A percentile compares a stretch with the other conserved stretches of the same genome.
These are phyloP conservation scores for Rhabdornis inornatus DNA, from an alignment of 2,113 vertebrate genomes.

Conservation along the genomic window DNA sequence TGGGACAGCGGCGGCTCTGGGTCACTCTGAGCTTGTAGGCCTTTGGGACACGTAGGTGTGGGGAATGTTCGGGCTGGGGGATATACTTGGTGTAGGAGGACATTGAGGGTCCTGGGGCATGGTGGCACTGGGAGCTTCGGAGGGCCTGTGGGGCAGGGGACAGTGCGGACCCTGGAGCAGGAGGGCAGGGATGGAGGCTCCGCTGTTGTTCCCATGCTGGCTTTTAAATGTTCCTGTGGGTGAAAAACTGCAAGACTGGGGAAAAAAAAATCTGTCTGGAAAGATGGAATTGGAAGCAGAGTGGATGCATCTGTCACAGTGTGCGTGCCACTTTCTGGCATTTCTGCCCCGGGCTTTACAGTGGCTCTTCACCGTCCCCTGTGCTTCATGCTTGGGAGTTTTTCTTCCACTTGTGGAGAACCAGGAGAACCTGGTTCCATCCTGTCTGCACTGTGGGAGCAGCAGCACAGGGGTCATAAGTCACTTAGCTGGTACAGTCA, in stretches of 20 bases:
- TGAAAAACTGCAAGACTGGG: background rate
- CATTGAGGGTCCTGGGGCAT: background rate
- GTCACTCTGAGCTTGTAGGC: background rate
- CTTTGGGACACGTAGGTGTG: background rate
- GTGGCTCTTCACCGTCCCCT: background rate
- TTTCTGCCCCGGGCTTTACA: background rate
- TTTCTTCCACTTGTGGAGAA: background rate
- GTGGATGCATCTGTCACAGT: background rate
- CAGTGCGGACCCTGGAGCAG: no score
- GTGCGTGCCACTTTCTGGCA: accelerated
- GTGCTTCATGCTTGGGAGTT: background rate
- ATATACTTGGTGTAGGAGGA: background rate
- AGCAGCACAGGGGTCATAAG: background rate
- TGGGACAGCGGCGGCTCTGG: background rate
- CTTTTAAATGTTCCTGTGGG: background rate
- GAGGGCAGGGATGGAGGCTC: background rate
- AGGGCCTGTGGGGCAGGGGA: background rate
- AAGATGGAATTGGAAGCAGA: background rate
- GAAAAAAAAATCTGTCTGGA: background rate
- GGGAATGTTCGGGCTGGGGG: background rate
- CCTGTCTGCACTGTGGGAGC: background rate
- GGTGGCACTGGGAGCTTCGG: background rate
- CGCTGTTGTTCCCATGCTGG: accelerated
- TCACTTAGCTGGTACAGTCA: background rate
- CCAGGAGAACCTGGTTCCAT: background rate